Evolutionary conservation across 2,113 vertebrate genomes (phyloP).

Genomic region (Psittacula cyanocephala): DNA sequence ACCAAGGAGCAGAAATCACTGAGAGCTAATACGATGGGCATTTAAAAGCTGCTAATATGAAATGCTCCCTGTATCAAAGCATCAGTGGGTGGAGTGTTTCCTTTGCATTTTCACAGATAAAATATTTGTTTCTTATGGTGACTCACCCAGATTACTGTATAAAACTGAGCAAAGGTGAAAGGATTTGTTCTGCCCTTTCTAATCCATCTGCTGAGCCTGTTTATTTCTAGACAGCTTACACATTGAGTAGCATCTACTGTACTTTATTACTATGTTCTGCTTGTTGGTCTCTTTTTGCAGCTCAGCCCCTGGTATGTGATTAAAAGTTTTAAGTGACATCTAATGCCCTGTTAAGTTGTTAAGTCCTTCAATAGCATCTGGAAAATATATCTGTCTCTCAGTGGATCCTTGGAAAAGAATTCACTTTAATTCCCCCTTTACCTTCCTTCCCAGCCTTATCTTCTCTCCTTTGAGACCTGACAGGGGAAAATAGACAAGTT

Average conservation of each 20-base stretch:
- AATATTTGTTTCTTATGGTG: neutral
- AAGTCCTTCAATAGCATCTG: conserved; percentile 16
- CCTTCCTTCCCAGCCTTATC: neutral
- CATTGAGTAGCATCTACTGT: neutral
- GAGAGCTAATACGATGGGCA: neutral
- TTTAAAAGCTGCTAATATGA: neutral
- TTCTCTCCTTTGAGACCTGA: neutral
- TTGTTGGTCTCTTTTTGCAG: neutral
- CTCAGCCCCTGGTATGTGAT: neutral
- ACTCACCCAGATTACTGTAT: neutral
- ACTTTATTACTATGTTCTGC: neutral
- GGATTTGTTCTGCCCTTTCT: neutral
- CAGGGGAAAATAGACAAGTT: conserved; percentile 26
- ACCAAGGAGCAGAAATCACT: neutral
- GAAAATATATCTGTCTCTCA: conserved; percentile 29
- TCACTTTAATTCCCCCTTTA: neutral
- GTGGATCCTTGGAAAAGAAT: conserved; percentile 8
- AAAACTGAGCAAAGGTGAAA: neutral
- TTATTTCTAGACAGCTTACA: neutral
- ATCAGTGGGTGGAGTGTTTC: neutral
- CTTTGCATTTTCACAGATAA: neutral
- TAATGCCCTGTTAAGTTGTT: conserved; percentile 35
- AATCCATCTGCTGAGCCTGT: neutral
- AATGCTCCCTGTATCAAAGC: neutral
- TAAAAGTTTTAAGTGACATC: conserved; percentile 38